Evolutionary conservation across 2,797 vertebrate genomes (phyloP).

Genomic region (Anguilla obscura): DNA sequence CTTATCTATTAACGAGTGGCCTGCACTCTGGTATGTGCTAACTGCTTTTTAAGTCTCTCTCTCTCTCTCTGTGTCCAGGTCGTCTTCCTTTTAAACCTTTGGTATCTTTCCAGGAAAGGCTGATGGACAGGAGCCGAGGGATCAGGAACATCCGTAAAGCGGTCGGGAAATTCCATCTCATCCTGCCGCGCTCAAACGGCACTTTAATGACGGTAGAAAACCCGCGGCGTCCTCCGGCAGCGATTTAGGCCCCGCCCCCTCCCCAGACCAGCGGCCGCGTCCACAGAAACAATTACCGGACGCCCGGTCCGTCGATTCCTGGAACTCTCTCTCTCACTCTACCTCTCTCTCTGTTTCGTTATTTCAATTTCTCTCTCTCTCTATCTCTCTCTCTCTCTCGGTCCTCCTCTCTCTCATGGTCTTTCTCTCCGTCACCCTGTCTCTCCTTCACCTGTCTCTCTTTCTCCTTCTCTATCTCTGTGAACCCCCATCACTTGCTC

Average conservation of each 20-base stretch:
- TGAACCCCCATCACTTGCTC: constrained; percentile 38
- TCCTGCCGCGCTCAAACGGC: constrained; percentile 72
- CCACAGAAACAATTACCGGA: constrained; percentile 23
- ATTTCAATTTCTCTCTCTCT: neutral
- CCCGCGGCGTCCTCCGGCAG: constrained; percentile 76
- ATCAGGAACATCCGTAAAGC: constrained; percentile 79
- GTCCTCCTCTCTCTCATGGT: neutral
- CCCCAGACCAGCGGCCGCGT: neutral
- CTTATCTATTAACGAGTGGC: neutral
- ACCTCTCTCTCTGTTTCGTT: neutral
- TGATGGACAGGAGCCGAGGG: constrained; percentile 76
- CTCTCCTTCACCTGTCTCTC: constrained; percentile 32
- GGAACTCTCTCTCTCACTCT: neutral
- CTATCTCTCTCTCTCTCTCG: neutral
- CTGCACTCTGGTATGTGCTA: neutral
- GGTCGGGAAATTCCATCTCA: constrained; percentile 80
- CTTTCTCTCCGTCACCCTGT: constrained; percentile 44
- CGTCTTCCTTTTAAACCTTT: constrained; percentile 57
- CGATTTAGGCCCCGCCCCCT: constrained; percentile 74
- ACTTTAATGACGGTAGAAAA: constrained; percentile 75
- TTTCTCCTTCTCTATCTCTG: constrained; percentile 41
- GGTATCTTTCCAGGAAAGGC: constrained; percentile 75
- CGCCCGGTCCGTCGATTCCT: neutral
- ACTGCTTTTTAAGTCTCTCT: neutral
- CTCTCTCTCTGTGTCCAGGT: neutral